phyloP scores from a whole-genome alignment of 2,888 invertebrate species.

The Leucoptera coffeella region DNA sequence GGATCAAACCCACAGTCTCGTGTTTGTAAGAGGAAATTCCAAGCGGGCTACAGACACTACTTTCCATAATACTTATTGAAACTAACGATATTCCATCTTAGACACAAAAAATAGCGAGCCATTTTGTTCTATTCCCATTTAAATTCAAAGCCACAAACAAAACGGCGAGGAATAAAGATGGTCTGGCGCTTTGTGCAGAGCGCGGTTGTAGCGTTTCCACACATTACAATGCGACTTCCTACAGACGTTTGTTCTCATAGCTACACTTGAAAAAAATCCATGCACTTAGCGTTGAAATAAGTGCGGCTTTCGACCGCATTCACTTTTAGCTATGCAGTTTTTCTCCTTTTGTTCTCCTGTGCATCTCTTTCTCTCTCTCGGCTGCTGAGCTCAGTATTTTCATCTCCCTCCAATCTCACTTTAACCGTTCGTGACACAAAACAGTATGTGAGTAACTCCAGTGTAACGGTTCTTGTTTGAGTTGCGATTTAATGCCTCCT shows the following conservation, averaged over 20 bases:
- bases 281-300: constrained; percentile 51
- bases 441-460: constrained; percentile 53
- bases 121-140: no score
- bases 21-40: no score
- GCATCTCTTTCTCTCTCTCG: constrained; percentile 31
- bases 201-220: constrained; percentile 2
- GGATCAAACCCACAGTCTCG: no score
- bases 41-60: no score
- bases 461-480: constrained; percentile 52
- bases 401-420: constrained; percentile 19
- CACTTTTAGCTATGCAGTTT: constrained; percentile 53
- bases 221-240: constrained; percentile 8
- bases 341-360: constrained; percentile 47
- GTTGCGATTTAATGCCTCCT: constrained; percentile 54
- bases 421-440: constrained; percentile 50
- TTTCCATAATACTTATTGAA: no score
- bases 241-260: constrained; percentile 15
- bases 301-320: constrained; percentile 52
- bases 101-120: no score
- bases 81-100: no score
- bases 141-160: constrained; percentile 1
- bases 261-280: constrained; percentile 48
- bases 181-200: no score
- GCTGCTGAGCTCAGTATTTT: constrained; percentile 18
- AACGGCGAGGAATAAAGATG: no score